phyloP scores from a whole-genome alignment of 1,140 invertebrate species.

The Lutraria rhynchaena region DNA sequence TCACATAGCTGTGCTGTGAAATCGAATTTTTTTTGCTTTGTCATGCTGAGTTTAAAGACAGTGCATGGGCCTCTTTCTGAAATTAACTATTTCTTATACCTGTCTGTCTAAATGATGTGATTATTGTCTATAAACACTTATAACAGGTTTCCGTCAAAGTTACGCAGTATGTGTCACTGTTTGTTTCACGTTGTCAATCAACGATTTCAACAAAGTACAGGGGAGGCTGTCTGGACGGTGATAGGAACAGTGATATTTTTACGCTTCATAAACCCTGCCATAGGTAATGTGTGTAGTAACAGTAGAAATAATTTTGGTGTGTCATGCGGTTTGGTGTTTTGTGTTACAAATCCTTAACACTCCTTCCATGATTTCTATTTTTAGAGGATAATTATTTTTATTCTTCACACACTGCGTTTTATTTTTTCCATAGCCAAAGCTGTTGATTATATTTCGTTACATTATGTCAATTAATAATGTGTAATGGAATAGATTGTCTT shows the following conservation, averaged over 20 bases:
- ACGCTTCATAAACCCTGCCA: slow-evolving; percentile 98
- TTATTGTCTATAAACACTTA: slow-evolving; percentile 29
- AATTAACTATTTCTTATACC: neutral
- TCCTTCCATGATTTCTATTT: no score
- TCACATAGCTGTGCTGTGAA: slow-evolving; percentile 35
- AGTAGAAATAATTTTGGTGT: slow-evolving; percentile 24
- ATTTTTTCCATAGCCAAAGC: no score
- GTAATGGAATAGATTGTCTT: no score
- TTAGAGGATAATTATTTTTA: no score
- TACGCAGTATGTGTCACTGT: slow-evolving; percentile 99
- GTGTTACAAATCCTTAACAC: neutral
- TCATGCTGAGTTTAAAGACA: slow-evolving; percentile 21
- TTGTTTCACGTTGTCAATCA: slow-evolving; percentile 92
- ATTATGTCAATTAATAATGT: no score
- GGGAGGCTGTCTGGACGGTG: slow-evolving; percentile 81
- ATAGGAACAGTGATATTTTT: slow-evolving; percentile 98
- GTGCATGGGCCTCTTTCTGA: slow-evolving; percentile 11
- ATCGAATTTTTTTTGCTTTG: slow-evolving; percentile 12
- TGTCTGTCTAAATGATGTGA: slow-evolving; percentile 9
- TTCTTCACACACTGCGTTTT: no score
- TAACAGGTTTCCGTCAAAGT: slow-evolving; percentile 92
- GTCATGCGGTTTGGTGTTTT: slow-evolving; percentile 34
- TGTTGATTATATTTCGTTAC: no score
- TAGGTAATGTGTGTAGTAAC: slow-evolving; percentile 85
- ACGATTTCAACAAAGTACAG: slow-evolving; percentile 89